A percentile compares a stretch with the other conserved stretches of the same genome.
Conservation (phyloP, 64 coral and sea anemone species). For the Orbicella faveolata region DNA sequence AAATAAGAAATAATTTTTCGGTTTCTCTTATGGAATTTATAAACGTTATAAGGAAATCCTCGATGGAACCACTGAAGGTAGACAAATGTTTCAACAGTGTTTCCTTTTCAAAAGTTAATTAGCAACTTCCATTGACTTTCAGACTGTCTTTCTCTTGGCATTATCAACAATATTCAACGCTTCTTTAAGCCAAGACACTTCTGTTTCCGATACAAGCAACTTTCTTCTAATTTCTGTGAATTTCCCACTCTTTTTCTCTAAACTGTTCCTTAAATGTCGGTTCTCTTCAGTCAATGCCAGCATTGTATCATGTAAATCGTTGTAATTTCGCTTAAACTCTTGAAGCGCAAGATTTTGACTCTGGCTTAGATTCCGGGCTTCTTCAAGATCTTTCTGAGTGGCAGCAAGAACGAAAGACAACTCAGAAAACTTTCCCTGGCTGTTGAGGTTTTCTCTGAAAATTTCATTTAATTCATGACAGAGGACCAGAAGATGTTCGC, state of each 20-base stretch:
- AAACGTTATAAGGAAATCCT: background rate
- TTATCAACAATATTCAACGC: conserved; percentile 73
- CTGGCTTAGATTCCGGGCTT: conserved; percentile 41
- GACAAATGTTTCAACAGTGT: background rate
- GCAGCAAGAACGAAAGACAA: conserved; percentile 35
- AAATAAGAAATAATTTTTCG: background rate
- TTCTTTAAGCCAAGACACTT: conserved; percentile 77
- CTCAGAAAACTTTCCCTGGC: conserved; percentile 53
- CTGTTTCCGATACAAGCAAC: conserved; percentile 67
- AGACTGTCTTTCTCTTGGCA: conserved; percentile 33
- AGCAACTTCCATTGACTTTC: conserved; percentile 22
- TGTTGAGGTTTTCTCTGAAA: conserved; percentile 55
- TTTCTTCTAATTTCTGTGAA: conserved; percentile 44
- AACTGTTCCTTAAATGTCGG: conserved; percentile 48
- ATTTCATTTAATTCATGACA: conserved; percentile 61
- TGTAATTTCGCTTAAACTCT: conserved; percentile 69
- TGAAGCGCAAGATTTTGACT: conserved; percentile 60
- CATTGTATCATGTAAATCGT: conserved; percentile 61
- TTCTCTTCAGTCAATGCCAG: conserved; percentile 68
- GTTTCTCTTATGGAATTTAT: background rate
- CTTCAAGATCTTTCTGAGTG: conserved; percentile 68
- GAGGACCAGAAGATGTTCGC: conserved; percentile 22
- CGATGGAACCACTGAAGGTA: background rate
- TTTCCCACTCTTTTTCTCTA: conserved; percentile 61
- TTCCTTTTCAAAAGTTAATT: background rate